These are phyloP conservation scores for Lepisosteus osseus DNA, from an alignment of 2,113 vertebrate species.

Conservation along the genomic window DNA sequence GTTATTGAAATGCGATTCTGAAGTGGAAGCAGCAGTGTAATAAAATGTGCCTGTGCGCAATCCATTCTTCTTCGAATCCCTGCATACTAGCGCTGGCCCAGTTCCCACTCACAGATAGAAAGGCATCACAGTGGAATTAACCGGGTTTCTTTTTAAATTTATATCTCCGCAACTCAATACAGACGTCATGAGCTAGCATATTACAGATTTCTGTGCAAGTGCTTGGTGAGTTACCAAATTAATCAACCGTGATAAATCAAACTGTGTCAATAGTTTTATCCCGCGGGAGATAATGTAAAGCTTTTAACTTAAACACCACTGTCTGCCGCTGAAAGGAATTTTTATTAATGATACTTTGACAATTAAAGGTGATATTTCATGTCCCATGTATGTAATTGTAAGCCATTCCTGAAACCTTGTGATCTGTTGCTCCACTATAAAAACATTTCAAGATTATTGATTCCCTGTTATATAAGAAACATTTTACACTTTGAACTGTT, in stretches of 20 bases:
- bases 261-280: constrained; percentile 35
- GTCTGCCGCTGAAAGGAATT: constrained; percentile 2
- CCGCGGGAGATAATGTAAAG: constrained; percentile 17
- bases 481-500: background rate
- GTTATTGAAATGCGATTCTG: constrained; percentile 25
- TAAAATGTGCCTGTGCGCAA: constrained; percentile 13
- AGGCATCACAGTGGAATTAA: constrained; percentile 22
- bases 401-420: background rate
- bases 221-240: constrained; percentile 22
- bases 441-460: constrained; percentile 1
- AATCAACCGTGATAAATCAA: constrained; percentile 36
- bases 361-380: background rate
- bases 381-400: background rate
- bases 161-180: background rate
- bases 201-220: constrained; percentile 21
- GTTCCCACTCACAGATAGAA: constrained; percentile 13
- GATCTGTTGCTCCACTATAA: constrained; percentile 7
- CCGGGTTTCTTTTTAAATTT: background rate
- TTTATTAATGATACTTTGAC: constrained; percentile 23
- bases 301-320: constrained; percentile 23
- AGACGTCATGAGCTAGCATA: background rate
- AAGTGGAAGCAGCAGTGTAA: constrained; percentile 14
- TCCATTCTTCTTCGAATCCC: constrained; percentile 20
- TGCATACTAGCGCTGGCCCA: constrained; percentile 16
- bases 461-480: background rate